Base-by-base conservation (phyloP, 2,113 vertebrate genomes). In the Tenebrosternarchus preto region DNA sequence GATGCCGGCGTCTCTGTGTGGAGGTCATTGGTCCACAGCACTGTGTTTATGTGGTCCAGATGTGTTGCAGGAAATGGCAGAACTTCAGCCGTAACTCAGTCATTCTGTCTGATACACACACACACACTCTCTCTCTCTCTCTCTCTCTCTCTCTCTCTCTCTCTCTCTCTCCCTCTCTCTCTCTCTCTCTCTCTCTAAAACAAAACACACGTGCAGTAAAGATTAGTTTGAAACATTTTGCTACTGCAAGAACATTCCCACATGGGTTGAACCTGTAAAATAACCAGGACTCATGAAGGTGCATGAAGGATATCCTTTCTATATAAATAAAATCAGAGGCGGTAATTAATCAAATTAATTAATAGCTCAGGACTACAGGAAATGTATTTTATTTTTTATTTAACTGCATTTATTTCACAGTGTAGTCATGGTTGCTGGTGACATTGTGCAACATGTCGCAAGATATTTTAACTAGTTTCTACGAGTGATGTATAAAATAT, bases 11-110 rank as follows among this genome's bases (percentile, higher is more conserved):
- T 83, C 57, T 53, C 64, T n/a, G 66, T 72, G 53, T 43, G 82
- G 71, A 74, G 77, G 73, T 83, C 78, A 76, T 39, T 80, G 77
- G 59, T 84, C 70, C 75, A 77, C 66, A 73, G 46, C 25, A 39
- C 73, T 53, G 64, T 85, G 77, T 85, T 83, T 83, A 85, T 83
- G 79, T 57, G 72, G 60, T 15, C 56, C 84, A 83, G 84, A 85
- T 85, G 81, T 83, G 78, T 83, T 25, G 25, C 73, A 83, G 84
- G 78, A 76, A 80, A 85, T 16, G 5, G 19, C 53, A 22, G 46
- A 80, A 39, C 81, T 27, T 77, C 39, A 20, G 59, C 75, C 69
- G 77, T 81, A 76, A 83, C 79, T 76, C 75, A 76, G 17, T 29
- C 57, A 31, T 71, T 50, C 67, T 74, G 43, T 73, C 77, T 20